Percentiles rank a stretch among this genome's conserved stretches.
Evolutionary conservation across 1,140 invertebrate species (phyloP).

Genomic region (Papilio xuthus): DNA sequence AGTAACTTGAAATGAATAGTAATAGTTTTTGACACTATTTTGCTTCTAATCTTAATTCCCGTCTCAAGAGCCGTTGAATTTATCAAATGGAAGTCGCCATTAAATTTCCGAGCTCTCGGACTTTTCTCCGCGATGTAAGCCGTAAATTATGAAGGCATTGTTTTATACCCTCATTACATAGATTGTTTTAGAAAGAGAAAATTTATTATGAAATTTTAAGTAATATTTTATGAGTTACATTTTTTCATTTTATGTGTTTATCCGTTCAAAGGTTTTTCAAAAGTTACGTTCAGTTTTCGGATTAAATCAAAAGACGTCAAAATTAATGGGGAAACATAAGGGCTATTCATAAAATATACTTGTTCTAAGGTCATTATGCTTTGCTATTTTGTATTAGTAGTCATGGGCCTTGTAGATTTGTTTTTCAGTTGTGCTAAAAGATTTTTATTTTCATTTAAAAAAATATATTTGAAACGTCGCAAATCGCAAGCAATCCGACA

Average conservation of each 20-base stretch:
- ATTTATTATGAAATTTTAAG: slow-evolving; percentile 45
- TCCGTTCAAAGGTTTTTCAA: neutral
- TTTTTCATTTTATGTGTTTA: neutral
- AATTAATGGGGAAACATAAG: no score
- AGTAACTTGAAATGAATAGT: neutral
- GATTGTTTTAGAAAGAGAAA: slow-evolving; percentile 61
- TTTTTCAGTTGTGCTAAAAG: no score
- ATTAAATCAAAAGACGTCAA: neutral
- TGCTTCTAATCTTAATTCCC: slow-evolving; percentile 59
- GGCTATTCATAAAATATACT: no score
- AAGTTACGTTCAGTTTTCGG: neutral
- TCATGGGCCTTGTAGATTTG: no score
- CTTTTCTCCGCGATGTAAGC: slow-evolving; percentile 49
- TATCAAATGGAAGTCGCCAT: slow-evolving; percentile 59
- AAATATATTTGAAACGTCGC: neutral
- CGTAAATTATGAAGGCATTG: slow-evolving; percentile 70
- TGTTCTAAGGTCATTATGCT: no score
- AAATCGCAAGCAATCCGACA: slow-evolving; percentile 14
- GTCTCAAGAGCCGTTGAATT: slow-evolving; percentile 56
- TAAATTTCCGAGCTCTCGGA: slow-evolving; percentile 58
- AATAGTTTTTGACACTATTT: slow-evolving; percentile 22
- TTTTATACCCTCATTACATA: slow-evolving; percentile 74
- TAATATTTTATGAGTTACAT: neutral
- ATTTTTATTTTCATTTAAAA: neutral
- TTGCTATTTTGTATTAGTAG: no score